Conservation (phyloP, 1,140 invertebrate species). For the Campoletis sonorensis region DNA sequence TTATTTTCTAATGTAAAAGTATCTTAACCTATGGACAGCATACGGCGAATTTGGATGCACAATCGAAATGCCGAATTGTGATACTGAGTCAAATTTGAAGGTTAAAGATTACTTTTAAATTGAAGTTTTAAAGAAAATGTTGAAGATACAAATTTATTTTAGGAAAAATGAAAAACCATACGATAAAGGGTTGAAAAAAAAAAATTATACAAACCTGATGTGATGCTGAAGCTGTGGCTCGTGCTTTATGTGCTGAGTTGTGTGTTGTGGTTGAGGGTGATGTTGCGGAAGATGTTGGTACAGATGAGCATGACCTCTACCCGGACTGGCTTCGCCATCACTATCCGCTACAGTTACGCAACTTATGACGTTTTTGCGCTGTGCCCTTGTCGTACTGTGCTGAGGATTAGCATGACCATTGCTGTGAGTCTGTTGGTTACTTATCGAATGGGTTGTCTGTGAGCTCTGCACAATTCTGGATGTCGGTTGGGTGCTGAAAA, state of each 20-base stretch:
- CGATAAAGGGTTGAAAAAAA: too few species aligned
- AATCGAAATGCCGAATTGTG: too few species aligned
- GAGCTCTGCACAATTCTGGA: conserved; percentile 68
- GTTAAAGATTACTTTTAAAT: too few species aligned
- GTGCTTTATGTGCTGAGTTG: conserved; percentile 77
- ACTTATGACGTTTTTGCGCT: conserved; percentile 85
- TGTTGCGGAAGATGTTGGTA: conserved; percentile 71
- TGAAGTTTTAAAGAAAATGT: too few species aligned
- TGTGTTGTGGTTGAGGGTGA: conserved; percentile 70
- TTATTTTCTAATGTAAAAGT: too few species aligned
- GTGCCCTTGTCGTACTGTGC: conserved; percentile 61
- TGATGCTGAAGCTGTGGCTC: conserved; percentile 78
- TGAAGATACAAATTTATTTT: too few species aligned
- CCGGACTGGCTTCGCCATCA: conserved; percentile 84
- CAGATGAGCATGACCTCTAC: conserved; percentile 68
- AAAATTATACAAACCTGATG: conserved; percentile 62
- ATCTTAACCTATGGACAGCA: too few species aligned
- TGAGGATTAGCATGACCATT: conserved; percentile 61
- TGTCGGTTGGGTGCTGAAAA: conserved; percentile 73
- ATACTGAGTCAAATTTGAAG: too few species aligned
- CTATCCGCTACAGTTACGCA: conserved; percentile 90
- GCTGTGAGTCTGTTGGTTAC: conserved; percentile 60
- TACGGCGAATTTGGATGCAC: too few species aligned
- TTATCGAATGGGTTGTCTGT: conserved; percentile 61
- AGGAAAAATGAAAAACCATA: too few species aligned